Percentiles rank a stretch among this genome's conserved stretches.
Conservation (phyloP, 2,113 vertebrate genomes). For the Cisticola juncidis region DNA sequence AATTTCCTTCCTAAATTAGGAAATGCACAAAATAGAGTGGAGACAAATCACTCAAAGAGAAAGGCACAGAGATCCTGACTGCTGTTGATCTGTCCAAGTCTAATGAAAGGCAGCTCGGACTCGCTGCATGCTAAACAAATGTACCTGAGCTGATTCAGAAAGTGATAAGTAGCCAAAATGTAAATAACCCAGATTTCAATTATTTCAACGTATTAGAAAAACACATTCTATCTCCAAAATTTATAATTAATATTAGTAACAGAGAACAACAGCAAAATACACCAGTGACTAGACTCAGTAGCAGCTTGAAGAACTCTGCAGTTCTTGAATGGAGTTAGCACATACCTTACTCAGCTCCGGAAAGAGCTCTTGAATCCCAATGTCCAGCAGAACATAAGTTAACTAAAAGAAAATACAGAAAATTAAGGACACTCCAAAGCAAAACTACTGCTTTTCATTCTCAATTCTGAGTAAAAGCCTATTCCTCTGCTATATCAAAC, state of each 20-base stretch:
- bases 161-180: background rate
- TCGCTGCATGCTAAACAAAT: background rate
- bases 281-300: background rate
- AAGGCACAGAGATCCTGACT: background rate
- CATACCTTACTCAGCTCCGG: slow-evolving; percentile 89
- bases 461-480: background rate
- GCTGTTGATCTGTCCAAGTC: background rate
- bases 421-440: background rate
- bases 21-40: background rate
- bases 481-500: background rate
- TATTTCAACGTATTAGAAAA: background rate
- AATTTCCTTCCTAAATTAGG: background rate
- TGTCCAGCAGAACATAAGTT: slow-evolving; percentile 91
- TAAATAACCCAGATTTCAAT: background rate
- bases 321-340: background rate
- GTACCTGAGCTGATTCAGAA: background rate
- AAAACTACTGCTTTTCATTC: background rate
- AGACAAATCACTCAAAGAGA: background rate
- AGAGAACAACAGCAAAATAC: background rate
- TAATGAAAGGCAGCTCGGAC: background rate
- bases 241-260: background rate
- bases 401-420: slow-evolving; percentile 74
- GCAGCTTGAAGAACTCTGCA: background rate
- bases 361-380: slow-evolving; percentile 90
- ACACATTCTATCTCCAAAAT: background rate